Evolutionary conservation across 1,140 invertebrate species (phyloP), one percentile per base, ranked within the genome.

Genomic region (Drosophila mojavensis): DNA sequence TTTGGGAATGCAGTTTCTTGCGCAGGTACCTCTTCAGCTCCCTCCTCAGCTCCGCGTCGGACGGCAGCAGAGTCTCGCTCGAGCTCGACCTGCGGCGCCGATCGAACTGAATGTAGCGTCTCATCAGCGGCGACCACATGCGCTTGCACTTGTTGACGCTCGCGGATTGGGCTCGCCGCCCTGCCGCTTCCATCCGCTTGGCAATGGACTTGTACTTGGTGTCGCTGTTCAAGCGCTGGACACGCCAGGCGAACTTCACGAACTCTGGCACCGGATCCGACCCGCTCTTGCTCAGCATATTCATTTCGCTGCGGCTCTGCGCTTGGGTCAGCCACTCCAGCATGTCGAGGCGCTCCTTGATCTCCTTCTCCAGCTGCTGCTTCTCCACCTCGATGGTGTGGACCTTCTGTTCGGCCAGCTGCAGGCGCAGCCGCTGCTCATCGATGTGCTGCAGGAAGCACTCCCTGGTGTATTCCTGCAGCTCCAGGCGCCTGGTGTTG

Each of bases 61-160:
- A 28, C 9, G 33, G 13, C 2, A 5, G 1, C 3, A 4, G 20
- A 6, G 51, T 10, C 9, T 30, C n/a, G n/a, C 6, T 41, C 4
- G 4, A 20, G 9, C 24, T 33, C 15, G 26, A 2, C 6, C n/a
- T n/a, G 9, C 39, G 15, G 2, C 11, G 43, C 11, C n/a, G 33
- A 15, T 54, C n/a, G 1, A 54, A 10, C 0, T 30, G 28, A 17
- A 59, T 20, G 7, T 58, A 59, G 4, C 43, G 54, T 1, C 11
- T 36, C 4, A 50, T 17, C 45, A 58, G 2, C 0, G 63, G 64
- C 17, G 53, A 58, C 63, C 63, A 56, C 41, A 66, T 15, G 10
- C 24, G 15, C 1, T 7, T 2, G 28, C 43, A 48, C 13, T 20
- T 26, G 20, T 0, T 2, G 7, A 9, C 6, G 33, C 33, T 36